These are phyloP conservation scores for Ibidorhyncha struthersii DNA, from an alignment of 2,113 vertebrate species.

Conservation along the genomic window DNA sequence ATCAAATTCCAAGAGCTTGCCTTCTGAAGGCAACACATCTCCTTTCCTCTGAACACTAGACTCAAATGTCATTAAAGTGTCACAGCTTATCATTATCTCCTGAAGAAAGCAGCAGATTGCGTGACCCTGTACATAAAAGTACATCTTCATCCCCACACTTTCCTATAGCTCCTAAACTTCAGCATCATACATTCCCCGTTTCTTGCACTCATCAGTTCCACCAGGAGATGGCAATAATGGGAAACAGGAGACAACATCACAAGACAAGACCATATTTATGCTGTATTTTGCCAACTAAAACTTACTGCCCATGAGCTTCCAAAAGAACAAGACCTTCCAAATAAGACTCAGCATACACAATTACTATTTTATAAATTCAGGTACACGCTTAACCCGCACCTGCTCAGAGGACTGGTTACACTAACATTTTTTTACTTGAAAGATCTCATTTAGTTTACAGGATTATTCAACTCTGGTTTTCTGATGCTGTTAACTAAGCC, in stretches of 20 bases:
- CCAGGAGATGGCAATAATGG: conserved; percentile 13
- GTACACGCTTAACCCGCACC: background rate
- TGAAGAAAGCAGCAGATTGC: background rate
- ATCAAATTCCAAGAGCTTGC: background rate
- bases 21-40: background rate
- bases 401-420: background rate
- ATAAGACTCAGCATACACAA: background rate
- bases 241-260: background rate
- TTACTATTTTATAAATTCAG: background rate
- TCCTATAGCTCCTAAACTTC: background rate
- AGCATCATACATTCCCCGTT: background rate
- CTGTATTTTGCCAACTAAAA: background rate
- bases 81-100: background rate
- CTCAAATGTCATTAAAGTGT: background rate
- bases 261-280: background rate
- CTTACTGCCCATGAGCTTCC: background rate
- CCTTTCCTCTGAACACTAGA: background rate
- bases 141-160: background rate
- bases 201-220: background rate
- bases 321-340: background rate
- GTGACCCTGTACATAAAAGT: background rate
- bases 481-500: background rate
- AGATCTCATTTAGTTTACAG: background rate
- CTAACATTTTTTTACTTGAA: background rate
- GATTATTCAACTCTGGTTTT: background rate